These are phyloP conservation scores for Otus sunia DNA, from an alignment of 2,113 vertebrate species.

Conservation along the genomic window DNA sequence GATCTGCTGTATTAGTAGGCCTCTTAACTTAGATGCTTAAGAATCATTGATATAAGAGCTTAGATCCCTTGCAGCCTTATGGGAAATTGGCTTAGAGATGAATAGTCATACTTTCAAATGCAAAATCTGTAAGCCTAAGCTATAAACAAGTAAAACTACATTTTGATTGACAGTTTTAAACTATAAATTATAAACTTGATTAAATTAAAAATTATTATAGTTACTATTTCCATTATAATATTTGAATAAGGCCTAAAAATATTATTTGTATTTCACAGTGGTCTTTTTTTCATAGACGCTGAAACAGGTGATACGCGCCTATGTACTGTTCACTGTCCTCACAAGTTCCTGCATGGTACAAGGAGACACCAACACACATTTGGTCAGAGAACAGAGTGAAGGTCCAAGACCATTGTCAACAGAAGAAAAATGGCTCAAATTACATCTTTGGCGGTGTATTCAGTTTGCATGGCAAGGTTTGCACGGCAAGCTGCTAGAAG, in stretches of 20 bases:
- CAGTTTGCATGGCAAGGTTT: no score
- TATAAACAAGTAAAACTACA: background rate
- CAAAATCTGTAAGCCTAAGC: background rate
- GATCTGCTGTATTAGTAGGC: background rate
- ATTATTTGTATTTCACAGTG: background rate
- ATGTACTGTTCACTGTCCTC: background rate
- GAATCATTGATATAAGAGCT: background rate
- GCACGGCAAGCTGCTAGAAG: no score
- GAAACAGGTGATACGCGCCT: background rate
- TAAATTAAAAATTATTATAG: background rate
- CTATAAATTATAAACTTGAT: background rate
- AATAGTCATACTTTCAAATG: background rate
- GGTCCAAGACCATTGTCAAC: background rate
- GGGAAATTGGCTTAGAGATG: background rate
- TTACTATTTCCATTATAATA: background rate
- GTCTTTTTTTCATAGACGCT: background rate
- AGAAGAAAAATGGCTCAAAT: background rate
- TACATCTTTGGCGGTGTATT: fast-evolving
- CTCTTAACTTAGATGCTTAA: background rate
- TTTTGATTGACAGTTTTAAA: background rate
- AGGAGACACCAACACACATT: background rate
- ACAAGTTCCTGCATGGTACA: background rate
- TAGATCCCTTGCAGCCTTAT: background rate
- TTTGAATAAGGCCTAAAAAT: background rate
- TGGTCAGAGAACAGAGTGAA: background rate